phyloP scores from a whole-genome alignment of 2,888 invertebrate genomes.

The Rosalia funebris region DNA sequence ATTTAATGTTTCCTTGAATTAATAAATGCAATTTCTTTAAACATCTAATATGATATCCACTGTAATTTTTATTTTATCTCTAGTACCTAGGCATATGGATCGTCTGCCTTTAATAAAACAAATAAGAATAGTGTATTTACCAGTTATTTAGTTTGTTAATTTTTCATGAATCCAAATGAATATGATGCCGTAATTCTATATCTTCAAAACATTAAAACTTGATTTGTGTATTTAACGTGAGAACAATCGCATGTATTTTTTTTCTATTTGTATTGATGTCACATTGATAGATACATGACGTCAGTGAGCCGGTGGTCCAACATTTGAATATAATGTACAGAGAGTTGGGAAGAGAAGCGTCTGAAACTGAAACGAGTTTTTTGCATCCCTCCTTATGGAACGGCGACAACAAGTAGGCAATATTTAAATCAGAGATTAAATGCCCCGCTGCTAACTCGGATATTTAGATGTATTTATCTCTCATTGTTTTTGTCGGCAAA shows the following conservation, averaged over 20 bases:
- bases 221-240: conserved; percentile 31
- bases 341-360: conserved; percentile 25
- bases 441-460: conserved; percentile 47
- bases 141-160: too few species aligned
- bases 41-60: too few species aligned
- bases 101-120: too few species aligned
- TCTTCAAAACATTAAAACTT: not conserved
- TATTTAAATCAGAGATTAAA: conserved; percentile 49
- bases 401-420: conserved; percentile 42
- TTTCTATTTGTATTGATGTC: conserved; percentile 41
- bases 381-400: conserved; percentile 26
- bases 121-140: too few species aligned
- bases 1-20: too few species aligned
- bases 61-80: too few species aligned
- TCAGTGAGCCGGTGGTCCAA: conserved; percentile 59
- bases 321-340: conserved; percentile 62
- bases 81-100: too few species aligned
- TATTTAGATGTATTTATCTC: conserved; percentile 58
- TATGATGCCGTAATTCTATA: not conserved
- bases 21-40: too few species aligned
- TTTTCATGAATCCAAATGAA: not conserved
- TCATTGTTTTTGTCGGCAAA: conserved; percentile 56
- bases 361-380: conserved; percentile 32
- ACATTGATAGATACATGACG: conserved; percentile 60
- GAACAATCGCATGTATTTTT: conserved; percentile 43